Evolutionary conservation across 2,113 vertebrate genomes (phyloP).

Genomic region (Cavia porcellus): DNA sequence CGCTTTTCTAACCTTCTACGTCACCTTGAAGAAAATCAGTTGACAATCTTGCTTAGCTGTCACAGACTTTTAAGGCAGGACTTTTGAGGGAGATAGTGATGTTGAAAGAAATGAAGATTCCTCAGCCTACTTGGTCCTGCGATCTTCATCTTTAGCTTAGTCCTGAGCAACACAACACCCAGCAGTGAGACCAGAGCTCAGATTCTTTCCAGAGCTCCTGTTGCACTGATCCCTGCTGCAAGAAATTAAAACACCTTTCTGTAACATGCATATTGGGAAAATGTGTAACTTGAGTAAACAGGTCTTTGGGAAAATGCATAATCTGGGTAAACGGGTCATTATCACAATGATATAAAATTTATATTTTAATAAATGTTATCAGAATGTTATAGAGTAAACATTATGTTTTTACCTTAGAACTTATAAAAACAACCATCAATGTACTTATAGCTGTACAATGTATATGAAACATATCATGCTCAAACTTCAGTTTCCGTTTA

Average conservation of each 20-base stretch:
- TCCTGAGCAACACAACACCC: not conserved
- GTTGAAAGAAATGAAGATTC: not conserved
- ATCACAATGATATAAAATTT: not conserved
- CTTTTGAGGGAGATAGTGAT: not conserved
- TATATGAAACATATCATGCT: not conserved
- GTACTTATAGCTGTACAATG: not conserved
- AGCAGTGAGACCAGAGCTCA: not conserved
- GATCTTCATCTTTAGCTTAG: not conserved
- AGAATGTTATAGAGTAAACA: not conserved
- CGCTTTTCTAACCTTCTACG: not conserved
- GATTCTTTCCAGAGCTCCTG: not conserved
- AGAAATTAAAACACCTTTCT: not conserved
- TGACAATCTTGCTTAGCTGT: not conserved
- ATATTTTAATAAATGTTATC: not conserved
- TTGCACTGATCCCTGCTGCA: not conserved
- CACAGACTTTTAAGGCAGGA: not conserved
- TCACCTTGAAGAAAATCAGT: not conserved
- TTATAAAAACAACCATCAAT: not conserved
- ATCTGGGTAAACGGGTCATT: not conserved
- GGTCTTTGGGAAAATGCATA: too few relatives aligned
- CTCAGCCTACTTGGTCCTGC: not conserved
- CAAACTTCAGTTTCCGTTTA: not conserved
- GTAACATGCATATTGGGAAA: not conserved
- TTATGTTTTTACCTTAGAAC: not conserved
- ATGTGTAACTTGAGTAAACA: not conserved